phyloP scores from a whole-genome alignment of 1,140 invertebrate genomes.

The Chrysomallon squamiferum region DNA sequence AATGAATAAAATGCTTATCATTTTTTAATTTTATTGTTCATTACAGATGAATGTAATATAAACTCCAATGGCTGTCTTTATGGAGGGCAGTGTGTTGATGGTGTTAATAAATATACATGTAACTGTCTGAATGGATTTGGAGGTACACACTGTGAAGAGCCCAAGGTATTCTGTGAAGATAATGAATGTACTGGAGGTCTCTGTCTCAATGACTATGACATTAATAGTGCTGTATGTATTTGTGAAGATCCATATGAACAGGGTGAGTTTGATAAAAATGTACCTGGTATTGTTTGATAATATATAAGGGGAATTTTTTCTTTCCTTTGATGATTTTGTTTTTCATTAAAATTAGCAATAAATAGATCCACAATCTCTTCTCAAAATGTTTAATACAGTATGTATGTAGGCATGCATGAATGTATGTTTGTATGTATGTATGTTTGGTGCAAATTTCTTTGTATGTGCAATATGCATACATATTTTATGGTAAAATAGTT shows the following conservation, averaged over 20 bases:
- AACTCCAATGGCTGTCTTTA: constrained; percentile 5
- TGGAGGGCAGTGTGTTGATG: not conserved
- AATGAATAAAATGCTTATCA: too few relatives aligned
- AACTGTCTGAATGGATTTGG: not conserved
- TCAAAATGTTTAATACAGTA: too few relatives aligned
- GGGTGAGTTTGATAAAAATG: too few relatives aligned
- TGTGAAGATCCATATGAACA: constrained; percentile 4
- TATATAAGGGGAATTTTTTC: too few relatives aligned
- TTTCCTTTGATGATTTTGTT: too few relatives aligned
- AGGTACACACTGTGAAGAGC: not conserved
- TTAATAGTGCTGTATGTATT: not conserved
- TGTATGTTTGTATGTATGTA: too few relatives aligned
- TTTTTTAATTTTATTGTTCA: not conserved
- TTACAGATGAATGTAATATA: constrained; percentile 1
- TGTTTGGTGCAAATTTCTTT: too few relatives aligned
- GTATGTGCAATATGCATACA: too few relatives aligned
- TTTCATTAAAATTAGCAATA: too few relatives aligned
- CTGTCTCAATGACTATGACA: not conserved
- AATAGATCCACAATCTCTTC: too few relatives aligned
- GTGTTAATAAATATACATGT: not conserved
- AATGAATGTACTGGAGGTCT: not conserved
- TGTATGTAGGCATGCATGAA: too few relatives aligned
- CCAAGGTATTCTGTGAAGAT: not conserved
- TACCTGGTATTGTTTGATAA: not conserved
- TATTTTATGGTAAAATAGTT: too few relatives aligned